A percentile compares a stretch with the other conserved stretches of the same genome.
These are phyloP conservation scores for Oscheius myriophilus DNA, from an alignment of 2,888 invertebrate species.

Conservation along the genomic window DNA sequence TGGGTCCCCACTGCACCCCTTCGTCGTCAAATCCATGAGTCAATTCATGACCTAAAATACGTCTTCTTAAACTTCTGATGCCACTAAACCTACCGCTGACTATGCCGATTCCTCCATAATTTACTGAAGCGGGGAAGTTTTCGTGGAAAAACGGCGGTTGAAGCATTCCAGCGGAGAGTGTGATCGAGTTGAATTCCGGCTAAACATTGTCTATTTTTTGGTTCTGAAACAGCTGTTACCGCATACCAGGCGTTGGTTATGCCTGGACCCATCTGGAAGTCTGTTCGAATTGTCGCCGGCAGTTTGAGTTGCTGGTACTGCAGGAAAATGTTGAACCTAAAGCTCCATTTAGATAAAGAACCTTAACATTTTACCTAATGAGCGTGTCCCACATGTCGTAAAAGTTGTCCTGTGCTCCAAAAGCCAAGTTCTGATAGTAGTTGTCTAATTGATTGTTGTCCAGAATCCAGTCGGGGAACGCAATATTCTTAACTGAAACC, in stretches of 20 bases:
- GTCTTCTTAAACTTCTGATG: too few relatives aligned
- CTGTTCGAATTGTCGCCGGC: constrained; percentile 42
- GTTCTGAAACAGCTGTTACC: constrained; percentile 16
- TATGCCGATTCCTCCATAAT: constrained; percentile 93
- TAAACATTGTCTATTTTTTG: constrained; percentile 14
- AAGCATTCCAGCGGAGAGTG: constrained; percentile 66
- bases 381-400: constrained; percentile 47
- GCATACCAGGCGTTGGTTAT: constrained; percentile 65
- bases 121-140: constrained; percentile 60
- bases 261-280: constrained; percentile 61
- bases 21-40: constrained; percentile 93
- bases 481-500: constrained; percentile 52
- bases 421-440: constrained; percentile 41
- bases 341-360: background rate
- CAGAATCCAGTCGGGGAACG: constrained; percentile 58
- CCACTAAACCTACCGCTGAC: constrained; percentile 84
- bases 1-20: constrained; percentile 63
- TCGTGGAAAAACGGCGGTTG: constrained; percentile 63
- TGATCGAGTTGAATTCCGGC: constrained; percentile 66
- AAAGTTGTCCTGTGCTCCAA: constrained; percentile 42
- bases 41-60: constrained; percentile 86
- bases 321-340: constrained; percentile 45
- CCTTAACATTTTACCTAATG: constrained; percentile 17
- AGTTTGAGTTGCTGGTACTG: constrained; percentile 46
- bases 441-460: constrained; percentile 39